A percentile compares a stretch with the other conserved stretches of the same genome.
Evolutionary conservation across 2,888 invertebrate genomes (phyloP).

Genomic region (Tetropium fuscum): DNA sequence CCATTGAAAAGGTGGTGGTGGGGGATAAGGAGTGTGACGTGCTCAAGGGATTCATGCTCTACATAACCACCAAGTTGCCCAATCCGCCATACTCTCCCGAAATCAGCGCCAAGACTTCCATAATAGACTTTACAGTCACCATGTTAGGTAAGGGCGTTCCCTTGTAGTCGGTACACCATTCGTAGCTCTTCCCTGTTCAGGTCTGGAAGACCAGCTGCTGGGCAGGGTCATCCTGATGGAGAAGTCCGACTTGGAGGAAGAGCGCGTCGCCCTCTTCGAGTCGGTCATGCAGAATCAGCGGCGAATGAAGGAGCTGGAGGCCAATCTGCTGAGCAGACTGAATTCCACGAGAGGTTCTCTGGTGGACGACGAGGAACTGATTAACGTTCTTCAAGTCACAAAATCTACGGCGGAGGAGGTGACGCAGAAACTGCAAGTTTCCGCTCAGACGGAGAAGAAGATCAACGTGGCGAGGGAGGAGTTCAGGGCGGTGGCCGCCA

Average conservation of each 20-base stretch:
- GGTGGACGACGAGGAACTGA: constrained; percentile 95
- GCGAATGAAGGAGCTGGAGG: constrained; percentile 95
- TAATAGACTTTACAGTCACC: constrained; percentile 98
- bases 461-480: constrained; percentile 95
- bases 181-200: constrained; percentile 60
- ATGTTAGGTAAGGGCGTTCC: constrained; percentile 73
- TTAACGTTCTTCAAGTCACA: constrained; percentile 84
- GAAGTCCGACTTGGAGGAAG: constrained; percentile 94
- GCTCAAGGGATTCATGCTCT: constrained; percentile 94
- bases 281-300: constrained; percentile 97
- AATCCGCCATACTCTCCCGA: constrained; percentile 98
- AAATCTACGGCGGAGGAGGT: constrained; percentile 94
- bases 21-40: constrained; percentile 98
- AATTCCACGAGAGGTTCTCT: constrained; percentile 94
- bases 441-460: constrained; percentile 94
- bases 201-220: constrained; percentile 93
- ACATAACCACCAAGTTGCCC: constrained; percentile 95
- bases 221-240: constrained; percentile 96
- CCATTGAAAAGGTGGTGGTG: constrained; percentile 93
- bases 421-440: constrained; percentile 91
- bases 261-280: constrained; percentile 92
- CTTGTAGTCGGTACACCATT: neutral
- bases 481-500: constrained; percentile 93
- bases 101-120: constrained; percentile 95
- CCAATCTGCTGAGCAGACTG: constrained; percentile 89